Evolutionary conservation across 2,888 invertebrate genomes (phyloP).

Genomic region (Crematogaster levior): DNA sequence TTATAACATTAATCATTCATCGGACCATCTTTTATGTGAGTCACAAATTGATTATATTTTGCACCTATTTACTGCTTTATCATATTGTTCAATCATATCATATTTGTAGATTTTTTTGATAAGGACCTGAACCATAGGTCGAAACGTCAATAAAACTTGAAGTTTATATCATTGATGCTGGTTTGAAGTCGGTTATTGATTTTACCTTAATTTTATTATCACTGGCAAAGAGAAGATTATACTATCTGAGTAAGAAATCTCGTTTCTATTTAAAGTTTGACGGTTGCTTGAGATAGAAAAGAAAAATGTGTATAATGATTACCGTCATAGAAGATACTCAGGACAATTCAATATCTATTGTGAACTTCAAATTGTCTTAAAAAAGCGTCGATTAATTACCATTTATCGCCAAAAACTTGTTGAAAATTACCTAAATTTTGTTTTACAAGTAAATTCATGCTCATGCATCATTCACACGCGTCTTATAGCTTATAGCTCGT

Average conservation of each 20-base stretch:
- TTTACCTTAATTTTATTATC: no score
- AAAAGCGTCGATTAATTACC: background rate
- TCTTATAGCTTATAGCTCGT: background rate
- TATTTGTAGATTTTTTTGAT: no score
- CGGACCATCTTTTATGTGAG: no score
- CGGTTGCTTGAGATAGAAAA: constrained; percentile 1
- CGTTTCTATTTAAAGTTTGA: background rate
- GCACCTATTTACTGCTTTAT: no score
- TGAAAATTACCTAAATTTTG: background rate
- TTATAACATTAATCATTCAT: no score
- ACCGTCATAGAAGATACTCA: background rate
- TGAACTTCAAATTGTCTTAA: background rate
- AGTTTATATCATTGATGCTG: no score
- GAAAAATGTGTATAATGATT: background rate
- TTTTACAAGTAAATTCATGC: background rate
- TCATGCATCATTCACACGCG: background rate
- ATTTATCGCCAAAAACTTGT: background rate
- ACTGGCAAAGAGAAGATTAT: no score
- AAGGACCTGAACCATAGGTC: no score
- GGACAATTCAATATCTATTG: background rate
- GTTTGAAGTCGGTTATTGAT: no score
- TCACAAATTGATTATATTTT: no score
- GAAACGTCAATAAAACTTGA: no score
- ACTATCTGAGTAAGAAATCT: constrained; percentile 1
- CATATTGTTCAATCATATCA: no score